Percentiles rank a stretch among this genome's conserved stretches.
Conservation (phyloP, 1,140 invertebrate species). For the Oryctes rhinoceros region DNA sequence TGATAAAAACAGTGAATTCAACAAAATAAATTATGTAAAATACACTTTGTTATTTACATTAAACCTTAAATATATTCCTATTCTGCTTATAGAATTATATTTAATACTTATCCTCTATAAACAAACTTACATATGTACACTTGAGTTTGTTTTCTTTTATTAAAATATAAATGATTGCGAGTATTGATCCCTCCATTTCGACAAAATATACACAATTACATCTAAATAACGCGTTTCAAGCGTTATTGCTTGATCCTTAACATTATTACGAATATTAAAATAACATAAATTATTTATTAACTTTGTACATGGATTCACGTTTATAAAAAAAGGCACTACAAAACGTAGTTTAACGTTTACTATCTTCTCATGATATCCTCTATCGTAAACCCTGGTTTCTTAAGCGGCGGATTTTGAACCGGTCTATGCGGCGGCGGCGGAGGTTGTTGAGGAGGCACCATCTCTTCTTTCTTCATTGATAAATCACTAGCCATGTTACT, state of each 20-base stretch:
- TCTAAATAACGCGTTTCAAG: neutral
- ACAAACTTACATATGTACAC: slow-evolving; percentile 8
- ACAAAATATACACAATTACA: neutral
- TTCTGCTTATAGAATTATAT: neutral
- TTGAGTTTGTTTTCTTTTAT: neutral
- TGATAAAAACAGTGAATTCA: neutral
- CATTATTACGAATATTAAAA: too few species aligned
- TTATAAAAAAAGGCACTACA: neutral
- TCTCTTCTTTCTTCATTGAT: slow-evolving; percentile 58
- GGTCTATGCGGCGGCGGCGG: slow-evolving; percentile 63
- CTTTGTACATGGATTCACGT: neutral
- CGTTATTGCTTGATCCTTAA: too few species aligned
- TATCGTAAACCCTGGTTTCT: slow-evolving; percentile 75
- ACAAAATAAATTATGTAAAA: slow-evolving; percentile 1
- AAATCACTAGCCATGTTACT: slow-evolving; percentile 57
- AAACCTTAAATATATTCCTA: neutral
- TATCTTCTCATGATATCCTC: slow-evolving; percentile 78
- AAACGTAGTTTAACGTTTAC: slow-evolving; percentile 19
- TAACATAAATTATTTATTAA: neutral
- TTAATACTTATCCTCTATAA: neutral
- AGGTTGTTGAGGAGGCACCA: slow-evolving; percentile 57
- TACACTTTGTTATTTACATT: neutral
- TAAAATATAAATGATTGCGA: slow-evolving; percentile 41
- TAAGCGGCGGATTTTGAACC: slow-evolving; percentile 62
- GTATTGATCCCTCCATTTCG: slow-evolving; percentile 44